Conservation (phyloP, 1,140 invertebrate genomes). For the Bombus affinis region DNA sequence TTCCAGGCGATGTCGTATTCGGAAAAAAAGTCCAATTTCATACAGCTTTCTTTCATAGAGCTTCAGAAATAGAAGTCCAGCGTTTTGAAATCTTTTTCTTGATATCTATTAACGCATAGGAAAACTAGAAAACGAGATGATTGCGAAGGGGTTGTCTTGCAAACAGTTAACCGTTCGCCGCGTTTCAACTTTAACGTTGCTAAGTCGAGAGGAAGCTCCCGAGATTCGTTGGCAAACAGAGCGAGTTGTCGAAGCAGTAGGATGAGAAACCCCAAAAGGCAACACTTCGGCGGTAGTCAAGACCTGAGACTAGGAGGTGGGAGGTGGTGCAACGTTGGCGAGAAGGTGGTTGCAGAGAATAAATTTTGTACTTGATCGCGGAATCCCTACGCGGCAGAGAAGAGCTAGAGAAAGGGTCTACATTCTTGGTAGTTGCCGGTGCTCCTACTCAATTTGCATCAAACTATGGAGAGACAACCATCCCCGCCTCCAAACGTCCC, state of each 20-base stretch:
- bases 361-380: slow-evolving; percentile 69
- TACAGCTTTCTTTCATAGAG: too few species aligned
- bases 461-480: slow-evolving; percentile 69
- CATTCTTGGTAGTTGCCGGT: slow-evolving; percentile 70
- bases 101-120: not conserved
- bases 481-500: slow-evolving; percentile 10
- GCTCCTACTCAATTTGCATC: slow-evolving; percentile 81
- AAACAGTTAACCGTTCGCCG: slow-evolving; percentile 36
- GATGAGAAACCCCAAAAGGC: slow-evolving; percentile 75
- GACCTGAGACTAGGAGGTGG: slow-evolving; percentile 39
- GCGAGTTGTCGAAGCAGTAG: slow-evolving; percentile 48
- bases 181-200: slow-evolving; percentile 41
- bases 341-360: slow-evolving; percentile 57
- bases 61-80: not conserved
- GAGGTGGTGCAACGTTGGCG: slow-evolving; percentile 37
- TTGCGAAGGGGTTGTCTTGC: not conserved
- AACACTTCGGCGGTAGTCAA: slow-evolving; percentile 66
- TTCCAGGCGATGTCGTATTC: not conserved
- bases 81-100: not conserved
- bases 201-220: slow-evolving; percentile 67
- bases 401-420: slow-evolving; percentile 61
- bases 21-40: not conserved
- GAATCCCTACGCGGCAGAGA: slow-evolving; percentile 35
- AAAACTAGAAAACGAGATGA: not conserved
- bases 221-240: slow-evolving; percentile 69